Conservation (phyloP, 2,888 invertebrate genomes). For the Trichopoda pennipes region DNA sequence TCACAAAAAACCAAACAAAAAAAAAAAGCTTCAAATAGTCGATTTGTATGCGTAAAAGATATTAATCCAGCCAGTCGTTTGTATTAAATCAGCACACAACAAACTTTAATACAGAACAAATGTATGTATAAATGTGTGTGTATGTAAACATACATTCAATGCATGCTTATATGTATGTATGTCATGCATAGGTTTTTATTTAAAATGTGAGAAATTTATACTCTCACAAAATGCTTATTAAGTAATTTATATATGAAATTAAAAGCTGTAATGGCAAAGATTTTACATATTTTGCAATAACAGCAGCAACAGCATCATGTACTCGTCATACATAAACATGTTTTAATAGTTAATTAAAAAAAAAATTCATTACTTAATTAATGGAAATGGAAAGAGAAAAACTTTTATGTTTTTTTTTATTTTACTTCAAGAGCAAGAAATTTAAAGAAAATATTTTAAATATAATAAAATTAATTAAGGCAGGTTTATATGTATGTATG, state of each 20-base stretch:
- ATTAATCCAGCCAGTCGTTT: constrained; percentile 38
- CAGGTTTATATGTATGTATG: constrained; percentile 1
- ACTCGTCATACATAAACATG: background rate
- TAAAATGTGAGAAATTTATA: background rate
- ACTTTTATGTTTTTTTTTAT: background rate
- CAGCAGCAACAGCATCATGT: background rate
- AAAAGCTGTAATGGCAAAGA: constrained; percentile 47
- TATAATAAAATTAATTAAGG: background rate
- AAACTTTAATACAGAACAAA: background rate
- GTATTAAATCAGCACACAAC: constrained; percentile 13
- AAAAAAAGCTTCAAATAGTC: constrained; percentile 58
- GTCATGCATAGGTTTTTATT: background rate
- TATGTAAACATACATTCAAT: too few relatives aligned
- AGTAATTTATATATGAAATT: constrained; percentile 55
- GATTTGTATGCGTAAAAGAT: constrained; percentile 65
- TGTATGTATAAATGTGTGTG: background rate
- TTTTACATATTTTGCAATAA: background rate
- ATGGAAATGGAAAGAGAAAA: background rate
- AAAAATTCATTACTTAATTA: background rate
- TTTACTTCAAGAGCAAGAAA: constrained; percentile 34
- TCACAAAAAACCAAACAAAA: too few relatives aligned
- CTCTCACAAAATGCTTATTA: constrained; percentile 38
- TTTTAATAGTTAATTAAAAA: background rate
- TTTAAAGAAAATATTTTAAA: background rate
- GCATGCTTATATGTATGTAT: background rate